Conservation (phyloP, 30 jellyfish, hydroid and myxozoan species). For the Hydra vulgaris region DNA sequence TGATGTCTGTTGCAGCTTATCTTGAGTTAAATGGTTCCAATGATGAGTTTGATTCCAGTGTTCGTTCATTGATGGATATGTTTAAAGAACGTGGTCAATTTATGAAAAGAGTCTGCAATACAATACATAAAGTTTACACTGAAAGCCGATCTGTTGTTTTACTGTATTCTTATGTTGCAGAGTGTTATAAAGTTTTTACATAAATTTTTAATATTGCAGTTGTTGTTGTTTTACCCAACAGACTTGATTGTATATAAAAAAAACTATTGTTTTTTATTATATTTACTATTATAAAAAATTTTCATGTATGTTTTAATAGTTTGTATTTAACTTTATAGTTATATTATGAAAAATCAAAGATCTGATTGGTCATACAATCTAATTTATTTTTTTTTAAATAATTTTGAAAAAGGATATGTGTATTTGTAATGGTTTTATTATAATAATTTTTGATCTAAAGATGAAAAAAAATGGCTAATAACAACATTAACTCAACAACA, state of each 20-base stretch:
- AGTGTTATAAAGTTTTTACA: slow-evolving; percentile 7
- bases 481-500: background rate
- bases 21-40: slow-evolving; percentile 61
- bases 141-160: slow-evolving; percentile 16
- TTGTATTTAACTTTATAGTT: too few species aligned
- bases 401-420: too few species aligned
- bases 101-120: slow-evolving; percentile 20
- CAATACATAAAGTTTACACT: slow-evolving; percentile 20
- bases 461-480: background rate
- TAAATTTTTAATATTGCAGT: background rate
- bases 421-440: too few species aligned
- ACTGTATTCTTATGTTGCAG: slow-evolving; percentile 12
- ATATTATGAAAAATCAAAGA: too few species aligned
- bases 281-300: too few species aligned
- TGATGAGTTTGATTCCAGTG: slow-evolving; percentile 76
- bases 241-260: too few species aligned
- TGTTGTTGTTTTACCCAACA: too few species aligned
- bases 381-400: too few species aligned
- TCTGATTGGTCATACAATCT: too few species aligned
- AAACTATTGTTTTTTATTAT: too few species aligned
- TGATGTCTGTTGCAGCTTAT: slow-evolving; percentile 53
- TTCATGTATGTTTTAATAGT: too few species aligned
- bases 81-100: slow-evolving; percentile 16
- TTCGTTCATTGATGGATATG: slow-evolving; percentile 46
- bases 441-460: too few species aligned